Evolutionary conservation across 2,888 invertebrate genomes (phyloP), one percentile per base, ranked within the genome.

Genomic region (Creontiades dilutus): DNA sequence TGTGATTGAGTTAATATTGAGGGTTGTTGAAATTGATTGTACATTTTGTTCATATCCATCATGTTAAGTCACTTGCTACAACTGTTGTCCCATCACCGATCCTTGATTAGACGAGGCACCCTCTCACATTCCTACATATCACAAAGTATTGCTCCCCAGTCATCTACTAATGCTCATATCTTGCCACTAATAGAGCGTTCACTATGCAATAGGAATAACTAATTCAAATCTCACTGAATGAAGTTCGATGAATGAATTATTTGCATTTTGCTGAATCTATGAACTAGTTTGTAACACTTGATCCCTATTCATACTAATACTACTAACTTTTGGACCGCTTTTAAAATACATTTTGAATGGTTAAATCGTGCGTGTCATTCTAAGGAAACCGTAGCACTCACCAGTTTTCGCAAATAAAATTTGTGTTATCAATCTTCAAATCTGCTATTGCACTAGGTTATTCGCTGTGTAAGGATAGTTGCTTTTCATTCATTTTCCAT

Each of bases 11-110:
- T 23, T 9, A 2, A 23, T 23, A 12, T 68, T 68, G 23, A 4
- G 2, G 2, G 2, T 23, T 23, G 23, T 19, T 68, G 23, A 68
- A 23, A 68, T 3, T 68, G 1, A 12, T 37, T 68, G 68, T 68
- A 68, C 23, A 68, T 23, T 68, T 23, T 68, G 68, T 68, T 68
- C 68, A 68, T 68, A 68, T 27, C 16, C 52, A 11, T 52, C 52
- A 52, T 14, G 37, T 37, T 37, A 37, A 37, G 37, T 37, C 37
- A 37, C 37, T 37, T 37, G 37, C 37, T 37, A 4, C 37, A 37
- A 4, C 37, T n/a, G 37, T 37, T 37, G 68, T 3, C 68, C 27
- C 57, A 23, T 23, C 68, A 68, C 68, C n/a, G 23, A 68, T 68
- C 68, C 19, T 27, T 23, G 23, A 61, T n/a, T 61, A 19, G 16